Base-by-base conservation (phyloP, 2,113 vertebrate genomes). In the Emydocephalus ijimae region DNA sequence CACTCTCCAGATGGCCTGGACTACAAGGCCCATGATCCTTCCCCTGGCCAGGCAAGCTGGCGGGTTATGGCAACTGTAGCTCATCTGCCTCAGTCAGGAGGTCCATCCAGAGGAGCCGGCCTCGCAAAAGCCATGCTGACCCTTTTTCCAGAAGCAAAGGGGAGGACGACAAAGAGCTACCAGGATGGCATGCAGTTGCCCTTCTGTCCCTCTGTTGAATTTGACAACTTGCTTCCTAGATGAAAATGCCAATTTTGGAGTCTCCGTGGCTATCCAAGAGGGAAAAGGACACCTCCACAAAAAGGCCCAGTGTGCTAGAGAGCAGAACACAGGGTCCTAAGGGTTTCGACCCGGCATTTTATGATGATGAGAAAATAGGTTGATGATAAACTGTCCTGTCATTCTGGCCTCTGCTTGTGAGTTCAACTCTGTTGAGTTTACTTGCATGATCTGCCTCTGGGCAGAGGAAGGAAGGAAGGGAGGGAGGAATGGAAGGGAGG, bases 371-470 rank as follows among this genome's bases (percentile, higher is more conserved):
- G 93, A 18, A 93, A 96, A 61, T 81, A 23, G 90, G 34, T 1
- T 56, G 89, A 91, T 87, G 91, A 87, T 88, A 91, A 23, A 11
- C 92, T 89, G 59, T 43, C 93, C 91, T 94, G 91, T 39, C 92
- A 86, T 81, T 91, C 90, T 92, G 93, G 91, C 26, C 94, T 95
- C 91, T 59, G 90, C 88, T 74, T 55, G 87, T 74, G 85, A 86
- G 95, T 94, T 96, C 91, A 92, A 88, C 50, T 52, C 50, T 11
- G 50, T 12, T 52, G 50, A 10, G 50, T 90, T 95, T 64, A 87
- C 64, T 94, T 95, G 94, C 69, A 91, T 74, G 95, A 95, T 93
- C 34, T 92, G 86, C 45, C 48, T 94, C 88, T 54, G 8, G 12
- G 10, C 94, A 91, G 26, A n/a, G 12, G 23, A 24, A 43, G n/a